Conservation (phyloP, 2,888 invertebrate species). For the Nomada goodeniana region DNA sequence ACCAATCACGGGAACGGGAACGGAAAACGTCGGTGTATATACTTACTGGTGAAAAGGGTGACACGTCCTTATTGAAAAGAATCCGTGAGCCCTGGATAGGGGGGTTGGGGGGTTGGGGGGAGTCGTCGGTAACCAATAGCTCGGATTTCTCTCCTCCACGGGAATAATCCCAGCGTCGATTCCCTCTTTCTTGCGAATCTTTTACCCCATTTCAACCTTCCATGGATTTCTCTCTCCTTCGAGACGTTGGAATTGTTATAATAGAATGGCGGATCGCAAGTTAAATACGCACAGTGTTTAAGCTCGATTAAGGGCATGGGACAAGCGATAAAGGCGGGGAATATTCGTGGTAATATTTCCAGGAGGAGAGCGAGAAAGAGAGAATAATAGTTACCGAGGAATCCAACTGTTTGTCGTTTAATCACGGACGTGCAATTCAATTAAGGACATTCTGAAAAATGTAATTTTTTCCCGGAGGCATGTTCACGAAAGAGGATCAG, state of each 20-base stretch:
- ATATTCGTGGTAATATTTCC: neutral
- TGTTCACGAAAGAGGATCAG: slow-evolving; percentile 11
- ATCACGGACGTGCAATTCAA: slow-evolving; percentile 20
- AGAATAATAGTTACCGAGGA: neutral
- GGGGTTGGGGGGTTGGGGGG: neutral
- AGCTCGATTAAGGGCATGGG: neutral
- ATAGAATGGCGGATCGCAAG: neutral
- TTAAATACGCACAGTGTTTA: neutral
- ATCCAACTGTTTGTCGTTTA: slow-evolving; percentile 4
- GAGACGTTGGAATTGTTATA: neutral
- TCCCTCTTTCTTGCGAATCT: neutral
- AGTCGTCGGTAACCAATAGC: slow-evolving; percentile 48
- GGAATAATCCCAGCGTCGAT: slow-evolving; percentile 38
- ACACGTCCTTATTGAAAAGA: slow-evolving; percentile 57
- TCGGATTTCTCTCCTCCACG: slow-evolving; percentile 30
- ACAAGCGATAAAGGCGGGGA: neutral
- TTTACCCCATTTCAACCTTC: slow-evolving; percentile 1
- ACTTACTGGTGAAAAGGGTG: slow-evolving; percentile 33
- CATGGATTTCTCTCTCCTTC: neutral
- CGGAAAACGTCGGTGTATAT: slow-evolving; percentile 10
- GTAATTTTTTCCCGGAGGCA: neutral
- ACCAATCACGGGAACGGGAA: neutral
- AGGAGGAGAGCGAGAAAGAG: too few relatives aligned
- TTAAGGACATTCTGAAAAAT: slow-evolving; percentile 28
- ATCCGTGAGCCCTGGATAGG: slow-evolving; percentile 9